Percentiles rank a stretch among this genome's conserved stretches.
Evolutionary conservation across 1,140 invertebrate species (phyloP).

Genomic region (Araneus ventricosus): DNA sequence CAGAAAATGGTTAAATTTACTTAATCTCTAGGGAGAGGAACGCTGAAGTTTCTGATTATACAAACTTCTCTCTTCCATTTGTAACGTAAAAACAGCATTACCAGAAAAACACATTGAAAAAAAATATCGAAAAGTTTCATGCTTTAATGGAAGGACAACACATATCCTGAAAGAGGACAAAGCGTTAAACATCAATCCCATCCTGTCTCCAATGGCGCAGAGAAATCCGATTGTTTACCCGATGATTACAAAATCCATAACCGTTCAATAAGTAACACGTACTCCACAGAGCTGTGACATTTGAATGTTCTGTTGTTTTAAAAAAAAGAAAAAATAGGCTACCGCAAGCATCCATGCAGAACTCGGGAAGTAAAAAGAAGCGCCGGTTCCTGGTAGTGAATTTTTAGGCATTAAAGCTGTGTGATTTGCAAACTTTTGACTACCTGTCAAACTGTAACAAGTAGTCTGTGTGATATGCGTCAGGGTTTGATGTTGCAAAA

Average conservation of each 20-base stretch:
- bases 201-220: background rate
- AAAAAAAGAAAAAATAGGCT: background rate
- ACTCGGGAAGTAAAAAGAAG: background rate
- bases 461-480: too few relatives aligned
- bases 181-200: background rate
- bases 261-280: conserved; percentile 5
- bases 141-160: too few relatives aligned
- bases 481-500: too few relatives aligned
- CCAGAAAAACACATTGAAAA: too few relatives aligned
- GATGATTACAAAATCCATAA: conserved; percentile 34
- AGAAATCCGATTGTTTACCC: conserved; percentile 6
- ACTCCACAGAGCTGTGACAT: background rate
- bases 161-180: background rate
- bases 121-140: too few relatives aligned
- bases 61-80: too few relatives aligned
- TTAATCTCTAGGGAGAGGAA: too few relatives aligned
- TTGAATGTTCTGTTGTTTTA: background rate
- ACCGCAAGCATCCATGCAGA: background rate
- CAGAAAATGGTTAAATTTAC: too few relatives aligned
- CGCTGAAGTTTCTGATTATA: too few relatives aligned
- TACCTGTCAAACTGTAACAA: too few relatives aligned
- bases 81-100: too few relatives aligned
- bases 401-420: background rate
- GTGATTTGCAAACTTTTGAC: background rate
- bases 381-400: background rate